Evolutionary conservation across 2,113 vertebrate species (phyloP), one percentile per base, ranked within the genome.

Genomic region (Nibea albiflora): DNA sequence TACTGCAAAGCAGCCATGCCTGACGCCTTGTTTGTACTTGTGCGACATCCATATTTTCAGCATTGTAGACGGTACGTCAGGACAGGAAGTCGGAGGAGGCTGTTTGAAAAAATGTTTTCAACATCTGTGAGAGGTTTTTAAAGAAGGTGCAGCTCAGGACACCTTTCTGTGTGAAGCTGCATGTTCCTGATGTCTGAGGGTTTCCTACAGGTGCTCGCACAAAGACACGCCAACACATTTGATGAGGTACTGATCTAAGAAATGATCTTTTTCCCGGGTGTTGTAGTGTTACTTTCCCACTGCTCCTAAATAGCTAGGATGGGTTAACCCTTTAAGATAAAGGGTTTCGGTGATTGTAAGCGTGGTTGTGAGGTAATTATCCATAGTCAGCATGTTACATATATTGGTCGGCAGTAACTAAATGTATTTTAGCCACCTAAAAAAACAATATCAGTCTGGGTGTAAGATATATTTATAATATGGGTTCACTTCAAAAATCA

Each of bases 51-150:
- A 60, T n/a, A 42, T 73, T 64, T 56, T 69, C 46, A n/a, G 42
- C 17, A 4, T 2, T 42, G 52, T 4, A 71, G 76, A 87, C 85
- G 5, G 42, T 62, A 44, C 26, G 64, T 85, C 73, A 87, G 72
- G 56, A 26, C 60, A 73, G 64, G 73, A 89, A 54, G 73, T 78
- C 12, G 26, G 53, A 77, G 39, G 53, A 62, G 31, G 58, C 56
- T 28, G 52, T 16, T 26, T 35, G 7, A 3, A 75, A 35, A 70
- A n/a, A 11, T 63, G n/a, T 28, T 64, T 64, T 53, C 17, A 56
- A 52, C 81, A 75, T 73, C 19, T 78, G 67, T 65, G 84, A 76
- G 39, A 16, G 47, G 35, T 49, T 74, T 39, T 73, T 35, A 49
- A 19, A 69, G 50, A 58, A 46, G n/a, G 26, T 28, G 54, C 11